phyloP scores from a whole-genome alignment of 2,797 vertebrate genomes.

The Gymnocypris eckloni region DNA sequence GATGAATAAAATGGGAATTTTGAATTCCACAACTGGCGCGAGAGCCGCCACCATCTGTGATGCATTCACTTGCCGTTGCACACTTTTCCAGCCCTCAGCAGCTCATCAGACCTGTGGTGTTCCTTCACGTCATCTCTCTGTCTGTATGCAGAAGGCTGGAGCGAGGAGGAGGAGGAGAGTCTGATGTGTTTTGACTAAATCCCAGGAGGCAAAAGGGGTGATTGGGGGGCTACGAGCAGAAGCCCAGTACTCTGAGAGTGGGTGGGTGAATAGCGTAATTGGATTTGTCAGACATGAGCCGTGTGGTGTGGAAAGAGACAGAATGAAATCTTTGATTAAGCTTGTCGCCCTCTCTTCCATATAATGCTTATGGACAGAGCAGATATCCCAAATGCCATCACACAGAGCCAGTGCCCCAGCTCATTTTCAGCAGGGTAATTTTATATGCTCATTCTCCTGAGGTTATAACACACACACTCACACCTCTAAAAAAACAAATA shows the following conservation, averaged over 20 bases:
- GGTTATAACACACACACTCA: constrained; percentile 2
- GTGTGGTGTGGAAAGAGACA: constrained; percentile 55
- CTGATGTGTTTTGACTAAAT: constrained; percentile 38
- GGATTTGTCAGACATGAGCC: constrained; percentile 64
- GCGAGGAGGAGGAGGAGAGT: constrained; percentile 11
- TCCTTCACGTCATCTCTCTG: constrained; percentile 20
- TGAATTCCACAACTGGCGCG: not conserved
- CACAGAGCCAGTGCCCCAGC: not conserved
- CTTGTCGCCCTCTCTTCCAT: constrained; percentile 62
- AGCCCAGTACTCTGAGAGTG: constrained; percentile 32
- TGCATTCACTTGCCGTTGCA: not conserved
- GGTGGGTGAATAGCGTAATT: constrained; percentile 55
- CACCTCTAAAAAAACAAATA: not conserved
- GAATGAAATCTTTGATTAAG: constrained; percentile 76
- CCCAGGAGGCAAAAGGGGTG: constrained; percentile 36
- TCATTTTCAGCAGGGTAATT: constrained; percentile 17
- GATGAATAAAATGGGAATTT: constrained; percentile 5
- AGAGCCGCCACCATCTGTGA: not conserved
- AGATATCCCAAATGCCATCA: constrained; percentile 45
- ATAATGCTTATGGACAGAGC: constrained; percentile 53
- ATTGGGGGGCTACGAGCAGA: constrained; percentile 38
- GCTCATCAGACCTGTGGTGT: constrained; percentile 21
- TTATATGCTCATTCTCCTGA: not conserved
- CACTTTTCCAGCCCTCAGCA: constrained; percentile 3
- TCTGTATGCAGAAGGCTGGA: constrained; percentile 21